Percentiles rank a stretch among this genome's conserved stretches.
Evolutionary conservation across 2,797 vertebrate genomes (phyloP).

Genomic region (Rhinogobio ventralis): DNA sequence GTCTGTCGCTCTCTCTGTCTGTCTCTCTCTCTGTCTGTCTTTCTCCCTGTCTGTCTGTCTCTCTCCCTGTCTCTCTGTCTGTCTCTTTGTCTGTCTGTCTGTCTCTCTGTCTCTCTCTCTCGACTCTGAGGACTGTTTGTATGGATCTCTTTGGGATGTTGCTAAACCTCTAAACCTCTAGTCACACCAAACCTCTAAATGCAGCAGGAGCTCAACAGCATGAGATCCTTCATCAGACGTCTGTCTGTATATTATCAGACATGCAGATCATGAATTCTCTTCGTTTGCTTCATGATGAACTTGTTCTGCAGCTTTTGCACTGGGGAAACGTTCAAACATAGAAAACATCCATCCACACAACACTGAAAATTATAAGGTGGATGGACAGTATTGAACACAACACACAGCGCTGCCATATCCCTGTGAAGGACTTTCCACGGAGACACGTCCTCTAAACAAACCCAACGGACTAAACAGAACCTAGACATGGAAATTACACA

Average conservation of each 20-base stretch:
- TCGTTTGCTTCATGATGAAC: background rate
- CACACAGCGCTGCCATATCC: background rate
- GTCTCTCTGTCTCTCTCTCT: background rate
- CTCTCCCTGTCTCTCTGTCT: background rate
- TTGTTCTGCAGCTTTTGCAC: background rate
- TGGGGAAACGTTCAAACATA: conserved; percentile 13
- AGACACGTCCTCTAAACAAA: conserved; percentile 67
- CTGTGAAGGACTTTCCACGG: conserved; percentile 45
- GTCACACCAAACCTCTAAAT: background rate
- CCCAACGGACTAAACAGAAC: conserved; percentile 50
- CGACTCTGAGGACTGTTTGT: background rate
- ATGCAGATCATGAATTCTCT: background rate
- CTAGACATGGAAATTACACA: conserved; percentile 82
- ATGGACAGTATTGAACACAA: conserved; percentile 11
- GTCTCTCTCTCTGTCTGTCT: background rate
- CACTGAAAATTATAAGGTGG: conserved; percentile 43
- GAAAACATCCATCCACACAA: conserved; percentile 26
- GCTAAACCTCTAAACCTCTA: too few relatives aligned
- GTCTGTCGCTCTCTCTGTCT: background rate
- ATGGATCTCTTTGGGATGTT: conserved; percentile 53
- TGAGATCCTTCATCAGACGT: conserved; percentile 46
- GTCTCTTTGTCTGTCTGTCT: background rate
- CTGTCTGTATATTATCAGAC: background rate
- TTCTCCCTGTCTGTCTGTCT: background rate
- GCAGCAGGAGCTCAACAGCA: background rate